A percentile compares a stretch with the other conserved stretches of the same genome.
Conservation (phyloP, 2,113 vertebrate genomes). For the Pseudonaja textilis region DNA sequence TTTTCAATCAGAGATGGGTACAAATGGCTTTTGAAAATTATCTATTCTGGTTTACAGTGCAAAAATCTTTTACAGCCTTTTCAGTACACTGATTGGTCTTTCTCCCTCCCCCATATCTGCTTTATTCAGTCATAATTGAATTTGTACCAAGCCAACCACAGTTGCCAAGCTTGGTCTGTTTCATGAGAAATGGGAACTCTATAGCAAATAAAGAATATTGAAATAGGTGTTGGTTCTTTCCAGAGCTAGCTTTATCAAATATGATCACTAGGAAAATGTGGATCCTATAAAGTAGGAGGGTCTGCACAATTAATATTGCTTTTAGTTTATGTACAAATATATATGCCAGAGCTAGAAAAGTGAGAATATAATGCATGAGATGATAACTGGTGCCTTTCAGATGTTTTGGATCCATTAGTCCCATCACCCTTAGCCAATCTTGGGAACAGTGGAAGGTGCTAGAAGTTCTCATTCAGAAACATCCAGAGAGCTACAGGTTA, state of each 20-base stretch:
- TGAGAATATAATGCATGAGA: background rate
- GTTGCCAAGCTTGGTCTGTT: background rate
- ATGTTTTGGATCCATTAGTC: background rate
- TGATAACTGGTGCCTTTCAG: background rate
- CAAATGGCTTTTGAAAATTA: background rate
- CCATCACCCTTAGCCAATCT: background rate
- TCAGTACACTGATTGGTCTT: background rate
- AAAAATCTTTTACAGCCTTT: background rate
- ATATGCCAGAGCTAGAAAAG: background rate
- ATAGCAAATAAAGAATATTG: background rate
- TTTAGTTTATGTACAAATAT: background rate
- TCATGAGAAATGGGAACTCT: background rate
- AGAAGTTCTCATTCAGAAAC: background rate
- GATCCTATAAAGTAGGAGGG: background rate
- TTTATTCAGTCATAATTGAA: background rate
- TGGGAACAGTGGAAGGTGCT: background rate
- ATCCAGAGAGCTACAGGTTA: background rate
- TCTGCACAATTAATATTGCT: background rate
- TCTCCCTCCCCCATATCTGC: background rate
- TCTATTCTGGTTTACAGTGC: background rate
- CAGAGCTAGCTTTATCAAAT: background rate
- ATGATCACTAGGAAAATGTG: background rate
- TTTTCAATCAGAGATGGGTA: background rate
- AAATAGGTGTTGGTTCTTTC: background rate
- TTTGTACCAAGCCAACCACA: background rate